Percentiles rank a stretch among this genome's conserved stretches.
Evolutionary conservation across 2,888 invertebrate species (phyloP).

Genomic region (Gryllus longicercus): DNA sequence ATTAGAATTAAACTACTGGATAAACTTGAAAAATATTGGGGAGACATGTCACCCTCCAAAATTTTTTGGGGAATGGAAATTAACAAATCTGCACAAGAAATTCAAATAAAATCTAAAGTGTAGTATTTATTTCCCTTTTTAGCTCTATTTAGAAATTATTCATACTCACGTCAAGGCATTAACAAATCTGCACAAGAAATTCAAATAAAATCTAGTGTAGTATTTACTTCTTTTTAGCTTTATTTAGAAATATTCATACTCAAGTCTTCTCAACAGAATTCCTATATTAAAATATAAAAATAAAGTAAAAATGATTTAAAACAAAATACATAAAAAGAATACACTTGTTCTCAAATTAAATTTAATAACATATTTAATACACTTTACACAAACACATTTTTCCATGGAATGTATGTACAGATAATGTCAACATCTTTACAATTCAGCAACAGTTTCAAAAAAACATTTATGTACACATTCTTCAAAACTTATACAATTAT

Average conservation of each 20-base stretch:
- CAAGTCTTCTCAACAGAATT: not conserved
- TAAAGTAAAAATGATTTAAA: not conserved
- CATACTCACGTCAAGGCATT: not conserved
- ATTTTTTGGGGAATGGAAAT: too few relatives aligned
- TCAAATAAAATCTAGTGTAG: not conserved
- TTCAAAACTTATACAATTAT: too few relatives aligned
- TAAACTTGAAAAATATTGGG: too few relatives aligned
- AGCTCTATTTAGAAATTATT: not conserved
- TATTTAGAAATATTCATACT: not conserved
- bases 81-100: too few relatives aligned
- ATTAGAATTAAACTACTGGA: too few relatives aligned
- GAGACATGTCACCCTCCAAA: too few relatives aligned
- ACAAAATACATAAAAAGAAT: not conserved
- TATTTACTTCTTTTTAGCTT: not conserved
- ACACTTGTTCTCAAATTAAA: not conserved
- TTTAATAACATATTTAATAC: not conserved
- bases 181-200: too few relatives aligned
- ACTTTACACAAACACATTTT: not conserved
- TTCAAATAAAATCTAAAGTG: not conserved
- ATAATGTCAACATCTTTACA: not conserved
- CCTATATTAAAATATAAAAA: not conserved
- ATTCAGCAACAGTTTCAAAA: not conserved
- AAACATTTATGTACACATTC: not conserved
- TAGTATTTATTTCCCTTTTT: not conserved
- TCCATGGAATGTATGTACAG: constrained; percentile 1